Evolutionary conservation across 2,113 vertebrate species (phyloP).

Genomic region (Sylvilagus bachmani): DNA sequence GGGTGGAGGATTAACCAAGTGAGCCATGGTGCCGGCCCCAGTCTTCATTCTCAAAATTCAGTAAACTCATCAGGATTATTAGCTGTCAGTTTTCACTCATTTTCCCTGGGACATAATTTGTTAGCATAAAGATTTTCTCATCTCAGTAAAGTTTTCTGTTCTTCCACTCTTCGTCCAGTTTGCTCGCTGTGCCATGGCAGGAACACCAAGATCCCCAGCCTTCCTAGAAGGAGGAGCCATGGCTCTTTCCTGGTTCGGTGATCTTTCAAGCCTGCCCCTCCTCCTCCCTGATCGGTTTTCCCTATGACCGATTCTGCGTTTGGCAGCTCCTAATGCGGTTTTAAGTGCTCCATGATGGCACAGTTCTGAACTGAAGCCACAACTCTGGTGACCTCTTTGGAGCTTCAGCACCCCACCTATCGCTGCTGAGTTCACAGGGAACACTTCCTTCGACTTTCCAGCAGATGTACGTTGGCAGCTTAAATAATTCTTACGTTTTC

Average conservation of each 20-base stretch:
- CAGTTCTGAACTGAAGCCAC: background rate
- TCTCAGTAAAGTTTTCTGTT: background rate
- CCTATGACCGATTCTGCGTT: background rate
- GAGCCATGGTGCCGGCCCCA: no score
- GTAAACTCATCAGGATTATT: background rate
- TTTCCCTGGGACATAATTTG: background rate
- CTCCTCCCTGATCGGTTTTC: background rate
- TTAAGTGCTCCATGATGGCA: background rate
- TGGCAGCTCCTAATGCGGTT: background rate
- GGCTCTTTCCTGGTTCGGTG: background rate
- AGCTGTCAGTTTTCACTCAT: background rate
- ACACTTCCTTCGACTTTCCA: background rate
- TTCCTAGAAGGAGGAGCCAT: background rate
- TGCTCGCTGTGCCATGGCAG: background rate
- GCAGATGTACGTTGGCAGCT: background rate
- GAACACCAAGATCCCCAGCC: background rate
- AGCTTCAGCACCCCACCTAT: background rate
- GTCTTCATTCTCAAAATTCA: background rate
- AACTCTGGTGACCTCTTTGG: background rate
- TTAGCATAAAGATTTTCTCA: background rate
- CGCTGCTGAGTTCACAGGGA: conserved; percentile 21
- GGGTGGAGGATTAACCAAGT: no score
- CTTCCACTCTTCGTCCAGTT: background rate
- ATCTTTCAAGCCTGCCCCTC: background rate
- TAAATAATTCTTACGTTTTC: background rate